Conservation (phyloP, 2,888 invertebrate genomes). For the Acronicta psi region DNA sequence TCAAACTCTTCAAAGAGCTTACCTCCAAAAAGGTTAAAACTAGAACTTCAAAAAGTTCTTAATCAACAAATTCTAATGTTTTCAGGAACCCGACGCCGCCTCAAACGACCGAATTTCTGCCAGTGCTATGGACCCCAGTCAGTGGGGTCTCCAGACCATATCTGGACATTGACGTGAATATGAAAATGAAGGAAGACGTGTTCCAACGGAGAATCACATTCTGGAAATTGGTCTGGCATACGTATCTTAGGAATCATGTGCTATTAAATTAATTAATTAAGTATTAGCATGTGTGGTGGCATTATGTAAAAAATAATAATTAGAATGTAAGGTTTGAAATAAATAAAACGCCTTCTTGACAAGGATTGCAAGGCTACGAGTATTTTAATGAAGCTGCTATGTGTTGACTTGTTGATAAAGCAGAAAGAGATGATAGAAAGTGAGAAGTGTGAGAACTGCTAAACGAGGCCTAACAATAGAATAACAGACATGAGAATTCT, state of each 20-base stretch:
- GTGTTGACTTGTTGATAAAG: too few relatives aligned
- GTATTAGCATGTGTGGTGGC: not conserved
- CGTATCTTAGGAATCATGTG: slow-evolving; percentile 49
- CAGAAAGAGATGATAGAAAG: too few relatives aligned
- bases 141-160: slow-evolving; percentile 54
- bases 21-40: too few relatives aligned
- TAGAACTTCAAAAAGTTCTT: not conserved
- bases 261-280: slow-evolving; percentile 27
- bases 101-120: slow-evolving; percentile 54
- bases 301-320: not conserved
- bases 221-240: slow-evolving; percentile 68
- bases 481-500: too few relatives aligned
- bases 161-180: slow-evolving; percentile 63
- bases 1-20: too few relatives aligned
- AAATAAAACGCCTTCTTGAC: too few relatives aligned
- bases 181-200: slow-evolving; percentile 57
- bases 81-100: slow-evolving; percentile 75
- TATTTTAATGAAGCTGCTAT: too few relatives aligned
- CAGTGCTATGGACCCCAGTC: slow-evolving; percentile 66
- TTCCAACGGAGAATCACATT: slow-evolving; percentile 66
- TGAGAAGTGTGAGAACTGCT: too few relatives aligned
- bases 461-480: too few relatives aligned
- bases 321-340: too few relatives aligned
- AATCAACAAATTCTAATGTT: slow-evolving; percentile 11
- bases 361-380: too few relatives aligned